Evolutionary conservation across 1,140 invertebrate species (phyloP).

Genomic region (Carposina sasakii): DNA sequence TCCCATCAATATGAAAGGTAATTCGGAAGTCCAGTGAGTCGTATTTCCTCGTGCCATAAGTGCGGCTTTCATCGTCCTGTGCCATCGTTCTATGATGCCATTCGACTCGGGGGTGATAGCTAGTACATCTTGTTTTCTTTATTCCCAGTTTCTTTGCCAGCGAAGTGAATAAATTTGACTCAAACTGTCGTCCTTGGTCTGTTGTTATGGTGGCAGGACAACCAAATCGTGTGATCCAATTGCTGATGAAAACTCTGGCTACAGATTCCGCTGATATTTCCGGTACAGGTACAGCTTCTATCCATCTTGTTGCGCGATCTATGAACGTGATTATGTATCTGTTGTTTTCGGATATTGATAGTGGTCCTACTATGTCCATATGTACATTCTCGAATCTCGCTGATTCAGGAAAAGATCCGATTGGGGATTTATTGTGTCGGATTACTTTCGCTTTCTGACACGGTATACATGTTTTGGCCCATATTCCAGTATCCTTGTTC

Average conservation of each 20-base stretch:
- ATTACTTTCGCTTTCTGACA: slow-evolving; percentile 28
- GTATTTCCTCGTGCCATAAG: slow-evolving; percentile 9
- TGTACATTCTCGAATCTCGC: slow-evolving; percentile 60
- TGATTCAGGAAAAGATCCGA: slow-evolving; percentile 14
- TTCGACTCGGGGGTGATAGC: slow-evolving; percentile 47
- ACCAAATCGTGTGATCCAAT: slow-evolving; percentile 37
- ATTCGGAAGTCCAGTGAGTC: background rate
- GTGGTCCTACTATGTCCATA: slow-evolving; percentile 65
- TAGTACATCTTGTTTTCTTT: slow-evolving; percentile 12
- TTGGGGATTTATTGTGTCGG: slow-evolving; percentile 1
- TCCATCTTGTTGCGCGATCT: slow-evolving; percentile 64
- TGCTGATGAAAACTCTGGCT: slow-evolving; percentile 14
- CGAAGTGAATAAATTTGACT: slow-evolving; percentile 31
- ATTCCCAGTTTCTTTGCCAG: slow-evolving; percentile 13
- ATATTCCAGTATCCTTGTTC: slow-evolving; percentile 43
- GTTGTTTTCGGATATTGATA: slow-evolving; percentile 39
- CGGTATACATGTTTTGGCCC: slow-evolving; percentile 28
- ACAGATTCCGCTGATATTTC: slow-evolving; percentile 41
- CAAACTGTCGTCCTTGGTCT: slow-evolving; percentile 48
- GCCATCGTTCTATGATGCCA: slow-evolving; percentile 42
- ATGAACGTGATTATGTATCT: slow-evolving; percentile 56
- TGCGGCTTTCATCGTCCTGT: slow-evolving; percentile 49
- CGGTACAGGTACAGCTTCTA: slow-evolving; percentile 50
- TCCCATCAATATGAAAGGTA: slow-evolving; percentile 37
- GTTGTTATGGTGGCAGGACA: slow-evolving; percentile 28